A percentile compares a stretch with the other conserved stretches of the same genome.
phyloP scores from a whole-genome alignment of 2,797 vertebrate genomes.

The Threskiornis aethiopicus region DNA sequence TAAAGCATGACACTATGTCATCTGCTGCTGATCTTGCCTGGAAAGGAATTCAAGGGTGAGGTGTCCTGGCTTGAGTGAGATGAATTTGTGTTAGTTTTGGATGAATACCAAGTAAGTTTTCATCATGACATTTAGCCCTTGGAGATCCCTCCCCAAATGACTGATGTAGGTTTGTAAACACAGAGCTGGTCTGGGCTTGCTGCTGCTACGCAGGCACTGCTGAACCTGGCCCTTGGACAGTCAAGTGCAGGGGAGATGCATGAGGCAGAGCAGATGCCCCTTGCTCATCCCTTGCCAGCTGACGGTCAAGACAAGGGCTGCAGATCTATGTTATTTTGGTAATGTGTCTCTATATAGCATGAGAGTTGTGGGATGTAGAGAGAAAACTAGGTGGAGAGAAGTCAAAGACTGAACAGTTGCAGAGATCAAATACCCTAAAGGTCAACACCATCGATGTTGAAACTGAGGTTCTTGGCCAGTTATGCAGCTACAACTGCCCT shows the following conservation, averaged over 20 bases:
- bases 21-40: conserved; percentile 19
- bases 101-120: background rate
- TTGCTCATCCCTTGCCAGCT: fast-evolving
- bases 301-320: background rate
- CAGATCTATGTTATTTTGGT: background rate
- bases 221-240: background rate
- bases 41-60: conserved; percentile 34
- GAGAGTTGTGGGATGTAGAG: background rate
- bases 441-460: background rate
- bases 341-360: fast-evolving
- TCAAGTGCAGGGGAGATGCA: background rate
- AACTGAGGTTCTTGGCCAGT: background rate
- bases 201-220: fast-evolving
- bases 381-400: background rate
- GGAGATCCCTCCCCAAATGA: background rate
- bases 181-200: background rate
- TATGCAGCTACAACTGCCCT: background rate
- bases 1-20: background rate
- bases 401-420: background rate
- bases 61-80: background rate
- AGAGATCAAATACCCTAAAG: background rate
- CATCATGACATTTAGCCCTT: background rate
- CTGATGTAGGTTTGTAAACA: background rate
- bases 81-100: background rate
- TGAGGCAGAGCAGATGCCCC: background rate